Conservation (phyloP, 92 coral and sea anemone species). For the Chrysogorgia sp. region DNA sequence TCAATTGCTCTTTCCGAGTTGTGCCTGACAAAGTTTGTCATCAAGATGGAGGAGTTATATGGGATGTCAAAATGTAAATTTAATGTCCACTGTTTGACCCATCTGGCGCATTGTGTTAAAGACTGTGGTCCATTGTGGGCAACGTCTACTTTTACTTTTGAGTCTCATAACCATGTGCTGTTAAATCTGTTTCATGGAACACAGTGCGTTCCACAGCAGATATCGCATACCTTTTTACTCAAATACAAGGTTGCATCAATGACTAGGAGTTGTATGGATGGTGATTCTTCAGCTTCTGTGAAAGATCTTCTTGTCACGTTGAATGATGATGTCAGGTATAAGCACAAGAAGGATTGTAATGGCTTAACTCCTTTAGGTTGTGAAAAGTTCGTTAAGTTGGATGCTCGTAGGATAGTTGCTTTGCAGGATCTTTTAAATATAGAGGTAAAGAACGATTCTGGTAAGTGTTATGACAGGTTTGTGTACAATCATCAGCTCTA, state of each 20-base stretch:
- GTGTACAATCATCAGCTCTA: neutral
- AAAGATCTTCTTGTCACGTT: neutral
- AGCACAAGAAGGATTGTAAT: neutral
- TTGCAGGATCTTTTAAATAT: neutral
- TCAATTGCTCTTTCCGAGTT: neutral
- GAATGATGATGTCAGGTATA: neutral
- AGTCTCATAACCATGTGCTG: neutral
- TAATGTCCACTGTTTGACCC: no score
- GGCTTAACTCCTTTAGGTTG: neutral
- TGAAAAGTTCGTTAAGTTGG: neutral
- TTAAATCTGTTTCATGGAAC: neutral
- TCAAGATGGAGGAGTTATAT: no score
- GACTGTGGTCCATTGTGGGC: no score
- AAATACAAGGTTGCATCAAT: neutral
- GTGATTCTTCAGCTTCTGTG: neutral
- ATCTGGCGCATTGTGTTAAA: no score
- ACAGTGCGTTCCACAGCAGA: constrained; percentile 1
- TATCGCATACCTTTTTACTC: neutral
- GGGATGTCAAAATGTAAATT: no score
- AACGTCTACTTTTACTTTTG: no score
- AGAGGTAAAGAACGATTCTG: neutral
- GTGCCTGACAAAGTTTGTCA: no score
- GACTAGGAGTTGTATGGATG: neutral
- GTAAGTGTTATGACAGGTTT: neutral
- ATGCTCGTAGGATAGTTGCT: neutral